These are phyloP conservation scores for Callopanchax toddi DNA, from an alignment of 2,113 vertebrate species.

Conservation along the genomic window DNA sequence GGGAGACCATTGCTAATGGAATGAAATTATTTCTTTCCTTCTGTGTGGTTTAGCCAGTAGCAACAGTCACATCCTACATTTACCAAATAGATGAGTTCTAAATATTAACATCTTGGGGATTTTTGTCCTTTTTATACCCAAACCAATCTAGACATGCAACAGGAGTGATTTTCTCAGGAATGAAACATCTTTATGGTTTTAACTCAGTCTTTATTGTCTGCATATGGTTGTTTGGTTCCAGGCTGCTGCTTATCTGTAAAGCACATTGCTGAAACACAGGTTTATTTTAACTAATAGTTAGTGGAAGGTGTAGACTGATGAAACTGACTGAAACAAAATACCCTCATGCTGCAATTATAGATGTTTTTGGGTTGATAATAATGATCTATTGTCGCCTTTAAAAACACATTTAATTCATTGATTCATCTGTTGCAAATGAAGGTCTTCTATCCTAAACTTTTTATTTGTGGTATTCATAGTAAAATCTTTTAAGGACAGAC, in stretches of 20 bases:
- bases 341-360: too few relatives aligned
- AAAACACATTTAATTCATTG: too few relatives aligned
- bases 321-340: neutral
- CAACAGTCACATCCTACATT: constrained; percentile 24
- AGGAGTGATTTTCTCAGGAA: constrained; percentile 20
- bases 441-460: too few relatives aligned
- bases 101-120: constrained; percentile 12
- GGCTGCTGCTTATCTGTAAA: constrained; percentile 15
- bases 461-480: too few relatives aligned
- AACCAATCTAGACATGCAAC: constrained; percentile 4
- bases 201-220: constrained; percentile 10
- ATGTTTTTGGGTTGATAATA: too few relatives aligned
- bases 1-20: constrained; percentile 27
- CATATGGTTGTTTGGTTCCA: neutral
- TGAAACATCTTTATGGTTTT: constrained; percentile 23
- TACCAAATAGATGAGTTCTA: constrained; percentile 25
- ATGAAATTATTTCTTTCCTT: constrained; percentile 14
- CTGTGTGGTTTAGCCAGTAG: constrained; percentile 21
- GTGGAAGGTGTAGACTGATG: neutral
- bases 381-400: too few relatives aligned
- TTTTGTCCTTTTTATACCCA: constrained; percentile 14
- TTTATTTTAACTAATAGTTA: too few relatives aligned
- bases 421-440: too few relatives aligned
- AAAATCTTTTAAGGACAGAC: too few relatives aligned
- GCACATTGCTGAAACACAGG: neutral